Percentiles rank a stretch among this genome's conserved stretches.
Conservation (phyloP, 2,888 invertebrate genomes). For the Agelastica alni region DNA sequence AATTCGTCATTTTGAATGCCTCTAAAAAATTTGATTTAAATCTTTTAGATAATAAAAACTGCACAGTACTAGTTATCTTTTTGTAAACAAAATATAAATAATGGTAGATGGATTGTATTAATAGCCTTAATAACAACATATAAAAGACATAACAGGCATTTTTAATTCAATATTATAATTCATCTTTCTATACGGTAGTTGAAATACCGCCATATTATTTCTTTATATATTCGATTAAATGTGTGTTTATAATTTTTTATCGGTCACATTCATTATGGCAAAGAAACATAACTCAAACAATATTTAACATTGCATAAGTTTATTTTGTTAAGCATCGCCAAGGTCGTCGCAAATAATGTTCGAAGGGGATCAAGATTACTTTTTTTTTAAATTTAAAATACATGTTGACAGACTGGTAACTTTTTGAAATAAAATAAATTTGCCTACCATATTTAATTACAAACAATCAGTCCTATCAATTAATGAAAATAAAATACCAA, state of each 20-base stretch:
- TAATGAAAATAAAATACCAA: no score
- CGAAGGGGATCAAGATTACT: neutral
- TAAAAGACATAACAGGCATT: conserved; percentile 25
- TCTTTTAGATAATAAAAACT: no score
- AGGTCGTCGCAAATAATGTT: neutral
- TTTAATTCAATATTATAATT: conserved; percentile 9
- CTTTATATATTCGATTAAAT: conserved; percentile 12
- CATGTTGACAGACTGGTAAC: no score
- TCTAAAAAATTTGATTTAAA: no score
- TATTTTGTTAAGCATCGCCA: neutral
- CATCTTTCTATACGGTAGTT: conserved; percentile 18
- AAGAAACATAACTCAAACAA: neutral
- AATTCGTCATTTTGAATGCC: no score
- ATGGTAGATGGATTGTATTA: conserved; percentile 34
- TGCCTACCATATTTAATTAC: no score
- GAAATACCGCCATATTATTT: conserved; percentile 16
- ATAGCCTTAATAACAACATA: conserved; percentile 36
- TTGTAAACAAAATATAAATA: conserved; percentile 28
- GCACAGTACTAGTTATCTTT: conserved; percentile 28
- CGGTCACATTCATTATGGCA: conserved; percentile 12
- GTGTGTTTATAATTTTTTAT: conserved; percentile 20
- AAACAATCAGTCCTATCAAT: no score
- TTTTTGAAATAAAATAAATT: no score
- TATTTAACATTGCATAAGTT: conserved; percentile 11
- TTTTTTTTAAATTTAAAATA: no score